A percentile compares a stretch with the other conserved stretches of the same genome.
These are phyloP conservation scores for Ochropleura plecta DNA, from an alignment of 2,888 invertebrate species.

Conservation along the genomic window DNA sequence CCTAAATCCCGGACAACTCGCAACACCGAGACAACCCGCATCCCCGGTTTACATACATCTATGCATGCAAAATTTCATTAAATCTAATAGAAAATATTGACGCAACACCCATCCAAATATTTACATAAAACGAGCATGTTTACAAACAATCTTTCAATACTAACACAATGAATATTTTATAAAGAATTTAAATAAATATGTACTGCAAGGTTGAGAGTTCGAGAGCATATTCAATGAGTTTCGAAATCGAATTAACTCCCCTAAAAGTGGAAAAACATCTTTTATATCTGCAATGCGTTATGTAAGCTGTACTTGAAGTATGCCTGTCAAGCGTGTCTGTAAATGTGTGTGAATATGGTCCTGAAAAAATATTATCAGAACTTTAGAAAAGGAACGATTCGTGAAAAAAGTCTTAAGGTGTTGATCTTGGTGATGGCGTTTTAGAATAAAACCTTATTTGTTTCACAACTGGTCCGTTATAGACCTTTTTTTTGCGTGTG, in stretches of 20 bases:
- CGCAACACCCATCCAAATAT: conserved; percentile 12
- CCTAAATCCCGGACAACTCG: too few relatives aligned
- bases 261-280: conserved; percentile 40
- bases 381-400: neutral
- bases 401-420: neutral
- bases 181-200: conserved; percentile 49
- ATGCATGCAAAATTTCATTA: neutral
- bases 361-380: conserved; percentile 5
- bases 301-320: conserved; percentile 17
- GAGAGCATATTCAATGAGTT: conserved; percentile 41
- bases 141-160: conserved; percentile 29
- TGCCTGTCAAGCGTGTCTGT: conserved; percentile 7
- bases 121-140: conserved; percentile 26
- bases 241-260: conserved; percentile 58
- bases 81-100: conserved; percentile 18
- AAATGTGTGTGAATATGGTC: conserved; percentile 12
- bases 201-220: conserved; percentile 21
- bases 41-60: neutral
- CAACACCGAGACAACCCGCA: too few relatives aligned
- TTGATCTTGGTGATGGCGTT: conserved; percentile 8
- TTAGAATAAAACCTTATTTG: neutral
- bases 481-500: neutral
- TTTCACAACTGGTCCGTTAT: neutral
- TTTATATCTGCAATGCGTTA: conserved; percentile 44
- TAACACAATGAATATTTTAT: conserved; percentile 51